A percentile compares a stretch with the other conserved stretches of the same genome.
Evolutionary conservation across 2,888 invertebrate species (phyloP).

Genomic region (Leptopilina myrica): DNA sequence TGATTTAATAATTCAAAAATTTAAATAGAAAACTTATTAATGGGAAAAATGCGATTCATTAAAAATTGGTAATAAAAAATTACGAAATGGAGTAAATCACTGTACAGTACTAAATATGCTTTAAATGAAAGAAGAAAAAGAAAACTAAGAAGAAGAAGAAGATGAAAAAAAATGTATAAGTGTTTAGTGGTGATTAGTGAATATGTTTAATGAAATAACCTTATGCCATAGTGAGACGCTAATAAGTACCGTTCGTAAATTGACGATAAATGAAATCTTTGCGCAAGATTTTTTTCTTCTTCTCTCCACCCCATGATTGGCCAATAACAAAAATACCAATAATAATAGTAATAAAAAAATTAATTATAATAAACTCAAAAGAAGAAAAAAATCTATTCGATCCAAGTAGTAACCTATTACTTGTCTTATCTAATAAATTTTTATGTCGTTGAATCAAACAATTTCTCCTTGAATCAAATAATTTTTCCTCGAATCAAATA

Average conservation of each 20-base stretch:
- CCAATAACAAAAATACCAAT: not conserved
- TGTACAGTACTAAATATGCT: no score
- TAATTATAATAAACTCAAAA: no score
- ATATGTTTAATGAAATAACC: conserved; percentile 18
- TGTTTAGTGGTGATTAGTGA: conserved; percentile 14
- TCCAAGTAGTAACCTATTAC: no score
- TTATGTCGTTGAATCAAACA: no score
- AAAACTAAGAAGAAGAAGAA: no score
- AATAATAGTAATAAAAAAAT: no score
- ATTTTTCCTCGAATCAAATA: no score
- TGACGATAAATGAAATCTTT: conserved; percentile 22
- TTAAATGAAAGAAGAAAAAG: not conserved
- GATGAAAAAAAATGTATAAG: not conserved
- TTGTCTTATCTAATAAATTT: no score
- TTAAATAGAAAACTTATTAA: no score
- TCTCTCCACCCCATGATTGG: not conserved
- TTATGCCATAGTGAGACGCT: conserved; percentile 9
- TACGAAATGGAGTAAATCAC: conserved; percentile 14
- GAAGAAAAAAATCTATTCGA: no score
- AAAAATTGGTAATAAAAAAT: not conserved
- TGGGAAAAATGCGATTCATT: not conserved
- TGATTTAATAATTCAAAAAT: no score
- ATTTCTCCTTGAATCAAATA: no score
- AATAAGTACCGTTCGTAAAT: conserved; percentile 27
- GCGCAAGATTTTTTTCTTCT: conserved; percentile 10